Evolutionary conservation across 2,888 invertebrate genomes (phyloP).

Genomic region (Ctenicera cuprea): DNA sequence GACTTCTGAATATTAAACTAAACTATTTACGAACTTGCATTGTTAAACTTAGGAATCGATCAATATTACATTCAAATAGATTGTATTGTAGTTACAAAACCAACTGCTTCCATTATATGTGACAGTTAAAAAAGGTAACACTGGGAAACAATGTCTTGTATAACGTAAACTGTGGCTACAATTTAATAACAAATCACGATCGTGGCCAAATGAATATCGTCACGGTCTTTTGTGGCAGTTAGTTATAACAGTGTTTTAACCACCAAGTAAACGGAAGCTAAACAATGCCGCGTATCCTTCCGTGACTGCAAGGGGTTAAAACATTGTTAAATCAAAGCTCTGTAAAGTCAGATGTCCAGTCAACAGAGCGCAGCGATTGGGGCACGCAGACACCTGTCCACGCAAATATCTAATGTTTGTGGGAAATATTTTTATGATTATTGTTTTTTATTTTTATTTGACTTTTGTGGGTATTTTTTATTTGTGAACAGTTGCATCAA

Average conservation of each 20-base stretch:
- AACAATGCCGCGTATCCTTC: slow-evolving; percentile 66
- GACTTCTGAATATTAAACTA: too few species aligned
- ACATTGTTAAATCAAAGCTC: slow-evolving; percentile 63
- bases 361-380: slow-evolving; percentile 46
- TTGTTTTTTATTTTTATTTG: not conserved
- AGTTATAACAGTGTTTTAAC: slow-evolving; percentile 64
- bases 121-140: slow-evolving; percentile 13
- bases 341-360: slow-evolving; percentile 58
- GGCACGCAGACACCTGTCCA: slow-evolving; percentile 48
- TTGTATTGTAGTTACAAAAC: not conserved
- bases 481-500: too few species aligned
- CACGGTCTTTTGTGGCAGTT: slow-evolving; percentile 66
- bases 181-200: slow-evolving; percentile 62
- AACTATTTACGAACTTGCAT: too few species aligned
- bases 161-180: slow-evolving; percentile 12
- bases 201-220: slow-evolving; percentile 61
- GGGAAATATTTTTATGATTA: slow-evolving; percentile 23
- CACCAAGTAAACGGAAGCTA: slow-evolving; percentile 66
- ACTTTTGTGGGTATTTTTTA: not conserved
- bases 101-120: slow-evolving; percentile 5
- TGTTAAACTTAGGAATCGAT: too few species aligned
- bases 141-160: slow-evolving; percentile 17
- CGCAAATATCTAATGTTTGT: slow-evolving; percentile 28
- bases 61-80: slow-evolving; percentile 9
- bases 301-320: slow-evolving; percentile 65